A percentile compares a stretch with the other conserved stretches of the same genome.
phyloP scores from a whole-genome alignment of 2,797 vertebrate species.

The Premnoplex brunnescens region DNA sequence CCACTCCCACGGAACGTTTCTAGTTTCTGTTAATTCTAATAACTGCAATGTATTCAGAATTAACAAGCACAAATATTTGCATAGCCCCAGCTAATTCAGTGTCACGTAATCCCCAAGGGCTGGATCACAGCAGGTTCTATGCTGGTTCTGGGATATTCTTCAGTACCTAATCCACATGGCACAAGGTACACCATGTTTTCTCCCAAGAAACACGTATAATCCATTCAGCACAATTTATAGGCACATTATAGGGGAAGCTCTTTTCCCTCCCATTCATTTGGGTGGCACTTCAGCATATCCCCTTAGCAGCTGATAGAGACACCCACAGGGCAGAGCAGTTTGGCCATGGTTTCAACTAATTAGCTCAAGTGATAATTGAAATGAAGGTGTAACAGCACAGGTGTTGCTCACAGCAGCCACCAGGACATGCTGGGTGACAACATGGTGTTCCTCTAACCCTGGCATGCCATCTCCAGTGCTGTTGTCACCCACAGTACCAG shows the following conservation, averaged over 20 bases:
- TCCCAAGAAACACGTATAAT: not conserved
- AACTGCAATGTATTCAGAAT: not conserved
- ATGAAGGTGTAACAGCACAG: not conserved
- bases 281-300: not conserved
- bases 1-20: not conserved
- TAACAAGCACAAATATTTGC: not conserved
- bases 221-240: not conserved
- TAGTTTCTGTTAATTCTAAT: conserved; percentile 12
- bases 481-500: too few species aligned
- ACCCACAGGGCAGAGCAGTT: not conserved
- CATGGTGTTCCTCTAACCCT: not conserved
- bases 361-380: not conserved
- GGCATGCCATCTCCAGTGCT: not conserved
- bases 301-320: not conserved
- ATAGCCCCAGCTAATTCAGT: not conserved
- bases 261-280: not conserved
- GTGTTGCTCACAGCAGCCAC: not conserved
- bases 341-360: not conserved
- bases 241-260: not conserved
- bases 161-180: not conserved
- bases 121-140: not conserved
- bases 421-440: not conserved
- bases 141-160: not conserved
- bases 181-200: not conserved
- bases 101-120: not conserved